These are phyloP conservation scores for Athene noctua DNA, from an alignment of 2,113 vertebrate genomes.

Conservation along the genomic window DNA sequence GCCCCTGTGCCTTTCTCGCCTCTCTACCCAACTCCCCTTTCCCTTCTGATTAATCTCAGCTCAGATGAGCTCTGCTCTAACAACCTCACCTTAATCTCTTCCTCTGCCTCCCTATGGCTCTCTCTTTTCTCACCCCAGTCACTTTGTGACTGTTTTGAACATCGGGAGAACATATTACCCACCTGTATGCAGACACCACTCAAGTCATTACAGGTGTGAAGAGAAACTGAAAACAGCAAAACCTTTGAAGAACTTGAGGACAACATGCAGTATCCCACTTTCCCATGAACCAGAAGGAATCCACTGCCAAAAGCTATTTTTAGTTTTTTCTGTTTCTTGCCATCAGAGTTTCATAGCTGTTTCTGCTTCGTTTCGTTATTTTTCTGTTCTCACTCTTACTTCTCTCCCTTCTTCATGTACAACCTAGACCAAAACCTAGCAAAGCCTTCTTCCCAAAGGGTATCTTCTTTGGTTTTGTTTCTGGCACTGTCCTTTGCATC, in stretches of 20 bases:
- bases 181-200: not conserved
- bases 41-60: not conserved
- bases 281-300: not conserved
- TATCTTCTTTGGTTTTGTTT: not conserved
- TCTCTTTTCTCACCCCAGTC: not conserved
- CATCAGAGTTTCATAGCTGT: not conserved
- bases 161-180: not conserved
- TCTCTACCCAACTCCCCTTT: not conserved
- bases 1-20: not conserved
- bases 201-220: not conserved
- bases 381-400: not conserved
- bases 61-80: not conserved
- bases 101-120: not conserved
- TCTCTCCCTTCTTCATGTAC: not conserved
- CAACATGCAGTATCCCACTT: not conserved
- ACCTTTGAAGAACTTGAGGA: not conserved
- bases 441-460: not conserved
- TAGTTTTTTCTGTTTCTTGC: not conserved
- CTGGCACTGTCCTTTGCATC: not conserved
- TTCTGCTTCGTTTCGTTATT: not conserved
- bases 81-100: not conserved
- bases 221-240: not conserved
- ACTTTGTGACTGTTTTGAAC: not conserved
- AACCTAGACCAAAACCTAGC: not conserved
- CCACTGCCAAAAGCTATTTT: not conserved